These are phyloP conservation scores for Atherinomorus stipes DNA, from an alignment of 2,113 vertebrate species.

Conservation along the genomic window DNA sequence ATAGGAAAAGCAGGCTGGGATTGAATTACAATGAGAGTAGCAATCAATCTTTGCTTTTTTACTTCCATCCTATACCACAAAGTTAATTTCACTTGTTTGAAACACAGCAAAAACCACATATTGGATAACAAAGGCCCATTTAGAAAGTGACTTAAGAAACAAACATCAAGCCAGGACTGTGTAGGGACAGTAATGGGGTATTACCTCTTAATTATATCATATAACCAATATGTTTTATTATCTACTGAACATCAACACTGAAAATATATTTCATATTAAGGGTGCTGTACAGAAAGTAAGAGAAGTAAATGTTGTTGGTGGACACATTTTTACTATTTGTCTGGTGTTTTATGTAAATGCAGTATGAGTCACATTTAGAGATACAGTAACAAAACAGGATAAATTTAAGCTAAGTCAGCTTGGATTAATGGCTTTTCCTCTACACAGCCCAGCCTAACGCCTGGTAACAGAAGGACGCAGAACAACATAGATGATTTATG, in stretches of 20 bases:
- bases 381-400: background rate
- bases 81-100: conserved; percentile 79
- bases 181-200: conserved; percentile 74
- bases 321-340: too few species aligned
- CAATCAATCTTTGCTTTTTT: conserved; percentile 83
- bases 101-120: conserved; percentile 82
- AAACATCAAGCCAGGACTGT: conserved; percentile 45
- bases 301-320: too few species aligned
- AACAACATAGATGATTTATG: too few species aligned
- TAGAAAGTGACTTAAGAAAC: conserved; percentile 81
- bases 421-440: too few species aligned
- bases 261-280: conserved; percentile 23
- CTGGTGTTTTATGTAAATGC: too few species aligned
- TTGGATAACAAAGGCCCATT: conserved; percentile 84
- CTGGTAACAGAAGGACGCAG: too few species aligned
- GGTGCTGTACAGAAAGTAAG: too few species aligned
- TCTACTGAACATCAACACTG: conserved; percentile 70
- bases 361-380: background rate
- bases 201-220: conserved; percentile 79
- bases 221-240: too few species aligned
- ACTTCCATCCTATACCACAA: conserved; percentile 69
- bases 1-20: conserved; percentile 62
- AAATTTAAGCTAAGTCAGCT: background rate
- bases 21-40: conserved; percentile 78
- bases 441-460: too few species aligned